Evolutionary conservation across 2,888 invertebrate species (phyloP), one percentile per base, ranked within the genome.

Genomic region (Melanostoma mellinum): DNA sequence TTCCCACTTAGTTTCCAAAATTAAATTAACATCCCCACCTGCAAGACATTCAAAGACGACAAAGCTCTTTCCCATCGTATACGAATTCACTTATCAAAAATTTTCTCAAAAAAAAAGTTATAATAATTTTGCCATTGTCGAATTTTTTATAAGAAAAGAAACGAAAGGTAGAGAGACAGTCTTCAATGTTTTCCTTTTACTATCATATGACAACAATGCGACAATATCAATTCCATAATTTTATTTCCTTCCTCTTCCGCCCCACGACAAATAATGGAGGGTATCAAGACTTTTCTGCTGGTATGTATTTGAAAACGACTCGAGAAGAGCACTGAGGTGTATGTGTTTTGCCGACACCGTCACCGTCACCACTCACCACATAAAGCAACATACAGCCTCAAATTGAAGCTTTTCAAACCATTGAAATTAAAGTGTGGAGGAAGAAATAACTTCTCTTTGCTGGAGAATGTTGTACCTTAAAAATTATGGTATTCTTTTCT

Each of bases 161-260:
- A 20, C 20, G 3, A 76, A 60, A 38, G 58, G 10, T 46, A 52
- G 6, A 20, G 38, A 32, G 33, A 30, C 53, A 76, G 9, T 46
- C 52, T 67, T 30, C 32, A 20, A 30, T 68, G 40, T 32, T 61
- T 61, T 36, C 63, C 8, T 36, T 50, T 69, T 63, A 76, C 69
- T 76, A 61, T 71, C 76, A 76, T 76, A 63, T 53, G 58, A 63
- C 69, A 80, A 71, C 40, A 65, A 42, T 50, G 65, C 33, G 55
- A 76, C 72, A 81, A 72, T 53, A 75, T 60, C 71, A 76, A 75
- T 76, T 76, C 67, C 42, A 76, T 81, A 81, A 81, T 81, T 81
- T 72, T 67, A 67, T 72, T 67, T 71, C 65, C 38, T 53, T 44
- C 42, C 58, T 36, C 9, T 42, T 40, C 40, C 58, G n/a, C 30